Base-by-base conservation (phyloP, 2,113 vertebrate genomes). In the Cariama cristata region DNA sequence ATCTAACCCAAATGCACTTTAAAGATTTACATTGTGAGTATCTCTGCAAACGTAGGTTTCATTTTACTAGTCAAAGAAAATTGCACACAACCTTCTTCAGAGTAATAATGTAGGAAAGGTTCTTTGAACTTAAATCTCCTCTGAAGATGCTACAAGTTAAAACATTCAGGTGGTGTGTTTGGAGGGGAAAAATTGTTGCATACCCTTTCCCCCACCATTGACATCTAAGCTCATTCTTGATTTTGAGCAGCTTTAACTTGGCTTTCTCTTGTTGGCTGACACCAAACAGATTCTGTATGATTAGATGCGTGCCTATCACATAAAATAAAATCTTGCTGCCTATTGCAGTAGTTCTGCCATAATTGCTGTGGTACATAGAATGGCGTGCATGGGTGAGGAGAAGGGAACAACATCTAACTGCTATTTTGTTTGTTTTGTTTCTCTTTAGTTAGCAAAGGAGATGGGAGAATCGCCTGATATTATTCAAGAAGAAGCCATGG, bases 371-470 rank as follows among this genome's bases (percentile, higher is more conserved):
- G 40, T 19, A 49, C 8, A 12, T 5, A 42, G 47, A 77, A 35
- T 9, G 6, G n/a, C 47, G 23, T 56, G 40, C 33, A 14, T 42
- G 74, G 32, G 8, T 27, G 35, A 75, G 77, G 30, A 81, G 42
- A 28, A 58, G 19, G 27, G 45, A 75, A 17, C 16, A 26, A 24
- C 22, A 55, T 85, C 40, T 95, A 66, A 92, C 17, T 64, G 53
- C 24, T 89, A 0, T 87, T 93, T 81, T 74, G 14, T 84, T 86
- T 88, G 14, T 17, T 73, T 45, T 81, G 12, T 96, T 94, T 94
- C 79, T 58, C 60, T 79, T 45, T 79, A 99, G 99, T 98, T 99
- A 74, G 99, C 98, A 58, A 98, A 93, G 88, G 99, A 99, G 85
- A 98, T 97, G 40, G 98, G 98, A 33, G 98, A 98, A 66, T 92